Evolutionary conservation across 2,797 vertebrate genomes (phyloP).

Genomic region (Cyclura pinguis): DNA sequence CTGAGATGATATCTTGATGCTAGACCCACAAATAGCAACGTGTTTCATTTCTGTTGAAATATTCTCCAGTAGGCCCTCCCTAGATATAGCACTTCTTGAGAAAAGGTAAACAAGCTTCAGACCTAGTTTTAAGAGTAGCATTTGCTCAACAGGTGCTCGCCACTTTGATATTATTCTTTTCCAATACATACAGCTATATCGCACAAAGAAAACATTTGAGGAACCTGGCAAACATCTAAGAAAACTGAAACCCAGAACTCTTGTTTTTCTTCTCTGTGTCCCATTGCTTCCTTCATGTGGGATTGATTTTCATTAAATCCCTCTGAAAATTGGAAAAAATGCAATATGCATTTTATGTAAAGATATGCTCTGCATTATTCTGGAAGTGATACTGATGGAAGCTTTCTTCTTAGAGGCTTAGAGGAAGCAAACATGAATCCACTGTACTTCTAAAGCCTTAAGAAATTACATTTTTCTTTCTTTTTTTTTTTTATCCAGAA

Average conservation of each 20-base stretch:
- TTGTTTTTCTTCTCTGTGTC: slow-evolving; percentile 12
- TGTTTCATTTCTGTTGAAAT: background rate
- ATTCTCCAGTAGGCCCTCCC: background rate
- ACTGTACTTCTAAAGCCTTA: slow-evolving; percentile 28
- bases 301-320: slow-evolving; percentile 15
- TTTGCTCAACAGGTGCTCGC: background rate
- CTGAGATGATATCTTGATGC: too few relatives aligned
- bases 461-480: background rate
- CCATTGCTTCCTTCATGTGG: background rate
- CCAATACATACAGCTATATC: background rate
- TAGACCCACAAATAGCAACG: background rate
- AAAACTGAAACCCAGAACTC: slow-evolving; percentile 6
- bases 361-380: background rate
- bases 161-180: slow-evolving; percentile 19
- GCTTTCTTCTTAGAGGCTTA: slow-evolving; percentile 13
- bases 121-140: slow-evolving; percentile 18
- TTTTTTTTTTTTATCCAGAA: background rate
- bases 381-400: slow-evolving; percentile 20
- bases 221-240: background rate
- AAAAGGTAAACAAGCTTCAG: slow-evolving; percentile 2
- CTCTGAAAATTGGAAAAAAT: background rate
- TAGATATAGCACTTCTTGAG: background rate
- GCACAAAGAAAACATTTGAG: slow-evolving; percentile 23
- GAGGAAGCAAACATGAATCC: slow-evolving; percentile 23
- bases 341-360: slow-evolving; percentile 19